phyloP scores from a whole-genome alignment of 1,140 invertebrate genomes.

The Drosophila takahashii region DNA sequence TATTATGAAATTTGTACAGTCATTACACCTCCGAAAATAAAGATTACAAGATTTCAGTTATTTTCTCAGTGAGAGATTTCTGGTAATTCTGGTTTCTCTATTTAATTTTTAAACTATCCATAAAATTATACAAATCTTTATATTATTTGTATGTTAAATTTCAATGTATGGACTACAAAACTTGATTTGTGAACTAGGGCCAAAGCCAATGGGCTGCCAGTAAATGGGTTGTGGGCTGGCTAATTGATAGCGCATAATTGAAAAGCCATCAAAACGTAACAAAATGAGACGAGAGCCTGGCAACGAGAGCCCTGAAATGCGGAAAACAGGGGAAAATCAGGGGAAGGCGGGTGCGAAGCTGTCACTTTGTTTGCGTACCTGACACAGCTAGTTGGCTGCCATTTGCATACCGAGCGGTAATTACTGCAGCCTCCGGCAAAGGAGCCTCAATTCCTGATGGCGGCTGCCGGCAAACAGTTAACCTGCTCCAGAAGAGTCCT shows the following conservation, averaged over 20 bases:
- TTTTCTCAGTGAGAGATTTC: too few species aligned
- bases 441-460: constrained; percentile 9
- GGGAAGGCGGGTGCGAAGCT: constrained; percentile 15
- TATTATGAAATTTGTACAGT: too few species aligned
- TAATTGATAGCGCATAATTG: constrained; percentile 53
- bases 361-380: constrained; percentile 34
- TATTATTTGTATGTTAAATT: too few species aligned
- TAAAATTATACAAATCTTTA: too few species aligned
- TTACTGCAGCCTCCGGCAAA: constrained; percentile 36
- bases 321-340: constrained; percentile 1
- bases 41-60: too few species aligned
- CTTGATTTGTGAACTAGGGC: constrained; percentile 3
- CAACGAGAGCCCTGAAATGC: not conserved
- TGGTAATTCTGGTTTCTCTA: too few species aligned
- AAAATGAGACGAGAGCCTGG: constrained; percentile 14
- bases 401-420: constrained; percentile 58
- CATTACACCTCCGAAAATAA: too few species aligned
- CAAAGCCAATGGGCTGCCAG: constrained; percentile 30
- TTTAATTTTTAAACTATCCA: too few species aligned
- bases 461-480: constrained; percentile 26
- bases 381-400: constrained; percentile 44
- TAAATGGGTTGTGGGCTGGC: constrained; percentile 36
- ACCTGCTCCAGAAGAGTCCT: constrained; percentile 28
- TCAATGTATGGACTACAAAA: constrained; percentile 4
- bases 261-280: constrained; percentile 36